A percentile compares a stretch with the other conserved stretches of the same genome.
These are phyloP conservation scores for Erethizon dorsatum DNA, from an alignment of 2,797 vertebrate genomes.

Conservation along the genomic window DNA sequence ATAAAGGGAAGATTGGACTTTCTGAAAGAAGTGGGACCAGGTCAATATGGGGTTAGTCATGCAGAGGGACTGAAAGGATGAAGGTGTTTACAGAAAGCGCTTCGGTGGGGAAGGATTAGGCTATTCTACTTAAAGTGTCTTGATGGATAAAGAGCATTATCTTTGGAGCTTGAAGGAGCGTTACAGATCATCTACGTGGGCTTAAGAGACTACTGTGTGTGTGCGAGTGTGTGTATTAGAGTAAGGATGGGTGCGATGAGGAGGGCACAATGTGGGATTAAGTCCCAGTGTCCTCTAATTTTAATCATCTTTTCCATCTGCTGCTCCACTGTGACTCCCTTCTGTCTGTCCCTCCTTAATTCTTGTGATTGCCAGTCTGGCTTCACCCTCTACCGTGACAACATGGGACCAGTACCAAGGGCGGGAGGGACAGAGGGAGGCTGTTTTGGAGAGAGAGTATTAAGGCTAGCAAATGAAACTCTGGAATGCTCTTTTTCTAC, in stretches of 20 bases:
- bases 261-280: constrained; percentile 50
- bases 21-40: not conserved
- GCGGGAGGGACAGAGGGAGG: not conserved
- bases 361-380: constrained; percentile 26
- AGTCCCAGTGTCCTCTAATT: constrained; percentile 36
- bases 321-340: constrained; percentile 31
- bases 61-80: not conserved
- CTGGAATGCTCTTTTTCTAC: constrained; percentile 66
- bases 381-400: constrained; percentile 42
- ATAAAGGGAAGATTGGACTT: not conserved
- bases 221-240: accelerated
- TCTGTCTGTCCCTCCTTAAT: constrained; percentile 40
- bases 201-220: constrained; percentile 34
- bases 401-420: not conserved
- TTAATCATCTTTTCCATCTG: constrained; percentile 70
- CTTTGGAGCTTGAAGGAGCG: constrained; percentile 41
- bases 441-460: constrained; percentile 55
- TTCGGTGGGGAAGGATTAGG: not conserved
- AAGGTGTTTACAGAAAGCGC: not conserved
- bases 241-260: not conserved
- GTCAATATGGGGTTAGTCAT: not conserved
- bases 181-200: constrained; percentile 43
- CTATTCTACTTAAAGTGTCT: constrained; percentile 22
- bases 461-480: constrained; percentile 52
- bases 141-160: constrained; percentile 58